Evolutionary conservation across 2,888 invertebrate species (phyloP), one percentile per base, ranked within the genome.

Genomic region (Diogma glabrata): DNA sequence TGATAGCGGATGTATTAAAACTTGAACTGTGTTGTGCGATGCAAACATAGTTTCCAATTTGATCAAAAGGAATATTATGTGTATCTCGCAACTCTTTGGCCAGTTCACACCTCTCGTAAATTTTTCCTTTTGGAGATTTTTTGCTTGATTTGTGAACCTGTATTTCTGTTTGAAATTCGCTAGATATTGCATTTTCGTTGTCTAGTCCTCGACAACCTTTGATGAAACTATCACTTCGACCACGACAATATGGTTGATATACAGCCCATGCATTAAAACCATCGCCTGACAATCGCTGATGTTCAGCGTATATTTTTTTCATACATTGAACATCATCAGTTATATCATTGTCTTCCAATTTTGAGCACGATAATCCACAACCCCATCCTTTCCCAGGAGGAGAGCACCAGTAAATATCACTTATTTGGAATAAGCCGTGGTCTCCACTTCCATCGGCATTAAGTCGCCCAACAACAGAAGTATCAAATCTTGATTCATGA

Each of bases 381-480:
- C 74, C 82, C 57, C 76, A 75, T 20, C 78, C 77, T 55, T 65
- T 65, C 1, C 66, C 67, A 48, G 74, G 72, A 12, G 66, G 64
- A 1, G 68, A 67, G 61, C 83, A 84, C 84, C 84, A 84, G 62
- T 73, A 83, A 30, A 78, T 66, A 63, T 83, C 78, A 62, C 81
- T 82, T 57, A 85, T 83, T 67, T 85, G 84, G 60, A 84, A 78
- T 22, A 83, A 62, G 4, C 84, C 84, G 62, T 84, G 83, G 65
- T 84, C 84, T 3, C 76, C 76, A 30, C 30, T 48, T 20, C 48
- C 48, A 20, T 22, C 48, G 7, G 20, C 19, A 33, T 48, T 48
- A 7, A 47, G 28, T 10, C 60, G 62, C 6, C 76, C 75, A 16
- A 72, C 61, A 1, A 80, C 80, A 1, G 77, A 71, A 4, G 83